A percentile compares a stretch with the other conserved stretches of the same genome.
Conservation (phyloP, 2,888 invertebrate species). For the Drosophila parthenogenetica region DNA sequence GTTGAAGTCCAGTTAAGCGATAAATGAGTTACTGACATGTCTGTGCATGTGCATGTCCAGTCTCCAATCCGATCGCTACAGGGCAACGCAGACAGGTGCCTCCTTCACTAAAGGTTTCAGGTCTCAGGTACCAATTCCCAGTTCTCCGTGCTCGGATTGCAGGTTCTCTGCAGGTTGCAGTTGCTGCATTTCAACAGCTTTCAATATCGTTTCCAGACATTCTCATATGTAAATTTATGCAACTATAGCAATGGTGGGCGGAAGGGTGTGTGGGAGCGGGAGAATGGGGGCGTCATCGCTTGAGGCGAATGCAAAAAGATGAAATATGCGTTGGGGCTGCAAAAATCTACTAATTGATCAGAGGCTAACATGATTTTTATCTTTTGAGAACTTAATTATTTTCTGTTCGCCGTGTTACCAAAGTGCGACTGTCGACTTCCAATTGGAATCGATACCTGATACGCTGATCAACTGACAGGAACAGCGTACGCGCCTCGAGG, state of each 20-base stretch:
- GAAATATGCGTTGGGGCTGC: slow-evolving; percentile 71
- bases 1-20: slow-evolving; percentile 72
- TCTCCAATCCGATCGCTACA: slow-evolving; percentile 28
- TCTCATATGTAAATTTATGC: slow-evolving; percentile 82
- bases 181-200: slow-evolving; percentile 80
- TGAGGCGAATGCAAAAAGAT: slow-evolving; percentile 58
- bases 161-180: slow-evolving; percentile 59
- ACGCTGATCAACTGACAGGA: slow-evolving; percentile 56
- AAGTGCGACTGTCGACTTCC: slow-evolving; percentile 59
- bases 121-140: slow-evolving; percentile 2
- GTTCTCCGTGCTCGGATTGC: not conserved
- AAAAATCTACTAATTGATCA: slow-evolving; percentile 83
- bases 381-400: slow-evolving; percentile 84
- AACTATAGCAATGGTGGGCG: slow-evolving; percentile 3
- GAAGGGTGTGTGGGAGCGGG: not conserved
- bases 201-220: slow-evolving; percentile 78
- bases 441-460: slow-evolving; percentile 66
- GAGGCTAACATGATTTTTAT: slow-evolving; percentile 84
- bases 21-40: slow-evolving; percentile 80
- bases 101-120: slow-evolving; percentile 25
- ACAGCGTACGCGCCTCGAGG: slow-evolving; percentile 37
- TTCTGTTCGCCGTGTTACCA: slow-evolving; percentile 63
- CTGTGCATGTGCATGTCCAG: slow-evolving; percentile 71
- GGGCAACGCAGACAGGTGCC: slow-evolving; percentile 66
- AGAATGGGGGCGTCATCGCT: slow-evolving; percentile 28